Evolutionary conservation across 2,797 vertebrate species (phyloP).

Genomic region (Sciurus vulgaris): DNA sequence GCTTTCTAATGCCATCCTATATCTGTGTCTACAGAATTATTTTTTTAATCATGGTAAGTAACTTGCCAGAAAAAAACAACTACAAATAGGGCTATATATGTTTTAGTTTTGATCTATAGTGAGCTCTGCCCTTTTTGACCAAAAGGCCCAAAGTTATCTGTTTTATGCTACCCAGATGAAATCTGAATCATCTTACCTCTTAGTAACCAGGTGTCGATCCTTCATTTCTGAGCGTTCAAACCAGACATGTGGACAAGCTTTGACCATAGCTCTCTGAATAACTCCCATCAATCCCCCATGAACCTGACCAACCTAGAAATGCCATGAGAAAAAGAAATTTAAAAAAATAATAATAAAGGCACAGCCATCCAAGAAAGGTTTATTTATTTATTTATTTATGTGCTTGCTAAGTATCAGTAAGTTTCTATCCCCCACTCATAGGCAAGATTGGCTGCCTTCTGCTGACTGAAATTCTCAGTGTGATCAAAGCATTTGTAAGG

Average conservation of each 20-base stretch:
- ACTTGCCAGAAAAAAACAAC: background rate
- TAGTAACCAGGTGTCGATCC: constrained; percentile 94
- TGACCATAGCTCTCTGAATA: constrained; percentile 95
- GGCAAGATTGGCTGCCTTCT: background rate
- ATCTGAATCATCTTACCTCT: constrained; percentile 89
- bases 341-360: constrained; percentile 1
- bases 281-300: constrained; percentile 96
- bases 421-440: background rate
- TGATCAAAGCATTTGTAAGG: background rate
- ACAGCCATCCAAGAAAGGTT: background rate
- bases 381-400: background rate
- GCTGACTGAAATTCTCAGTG: background rate
- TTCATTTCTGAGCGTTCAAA: constrained; percentile 97
- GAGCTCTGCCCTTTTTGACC: background rate
- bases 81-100: background rate
- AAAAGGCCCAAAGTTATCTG: background rate
- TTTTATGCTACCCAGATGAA: background rate
- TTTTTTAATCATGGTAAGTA: background rate
- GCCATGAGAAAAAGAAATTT: constrained; percentile 31
- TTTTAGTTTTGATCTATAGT: background rate
- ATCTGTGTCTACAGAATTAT: background rate
- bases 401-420: background rate
- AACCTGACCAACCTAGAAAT: constrained; percentile 94
- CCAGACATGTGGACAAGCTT: constrained; percentile 97
- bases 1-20: background rate